Conservation (phyloP, 1,140 invertebrate species). For the Atopsyche davidsoni region DNA sequence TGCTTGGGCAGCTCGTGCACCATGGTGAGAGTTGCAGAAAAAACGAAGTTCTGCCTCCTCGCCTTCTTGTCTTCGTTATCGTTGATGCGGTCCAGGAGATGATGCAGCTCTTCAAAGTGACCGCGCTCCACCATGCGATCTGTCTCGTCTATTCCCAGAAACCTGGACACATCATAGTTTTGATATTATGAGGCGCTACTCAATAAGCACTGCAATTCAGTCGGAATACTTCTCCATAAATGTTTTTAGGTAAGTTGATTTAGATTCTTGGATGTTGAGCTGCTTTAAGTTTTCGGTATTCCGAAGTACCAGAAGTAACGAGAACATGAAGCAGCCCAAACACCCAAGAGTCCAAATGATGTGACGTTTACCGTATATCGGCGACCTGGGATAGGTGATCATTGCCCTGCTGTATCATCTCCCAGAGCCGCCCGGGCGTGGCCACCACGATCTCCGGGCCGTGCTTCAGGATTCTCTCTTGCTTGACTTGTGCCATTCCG, state of each 20-base stretch:
- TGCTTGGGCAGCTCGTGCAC: slow-evolving; percentile 78
- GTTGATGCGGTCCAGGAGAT: slow-evolving; percentile 78
- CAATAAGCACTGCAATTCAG: too few species aligned
- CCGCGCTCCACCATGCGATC: slow-evolving; percentile 96
- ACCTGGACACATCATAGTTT: slow-evolving; percentile 46
- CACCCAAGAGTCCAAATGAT: too few species aligned
- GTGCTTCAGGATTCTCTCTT: slow-evolving; percentile 75
- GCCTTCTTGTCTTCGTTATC: slow-evolving; percentile 51
- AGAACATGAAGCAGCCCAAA: too few species aligned
- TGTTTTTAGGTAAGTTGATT: neutral
- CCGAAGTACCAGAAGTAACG: too few species aligned
- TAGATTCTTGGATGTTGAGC: neutral
- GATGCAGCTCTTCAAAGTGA: slow-evolving; percentile 90
- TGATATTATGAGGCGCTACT: neutral
- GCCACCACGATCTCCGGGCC: slow-evolving; percentile 91
- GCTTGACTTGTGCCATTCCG: slow-evolving; percentile 86
- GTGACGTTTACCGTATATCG: slow-evolving; percentile 55
- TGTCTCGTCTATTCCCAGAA: slow-evolving; percentile 95
- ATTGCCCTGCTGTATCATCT: slow-evolving; percentile 76
- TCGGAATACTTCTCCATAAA: too few species aligned
- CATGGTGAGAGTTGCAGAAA: slow-evolving; percentile 94
- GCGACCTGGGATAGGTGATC: slow-evolving; percentile 65
- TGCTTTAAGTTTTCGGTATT: too few species aligned
- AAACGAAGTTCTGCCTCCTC: slow-evolving; percentile 87
- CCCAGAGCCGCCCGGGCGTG: slow-evolving; percentile 94